Base-by-base conservation (phyloP, 2,797 vertebrate species). In the Percopsis omiscomaycus region DNA sequence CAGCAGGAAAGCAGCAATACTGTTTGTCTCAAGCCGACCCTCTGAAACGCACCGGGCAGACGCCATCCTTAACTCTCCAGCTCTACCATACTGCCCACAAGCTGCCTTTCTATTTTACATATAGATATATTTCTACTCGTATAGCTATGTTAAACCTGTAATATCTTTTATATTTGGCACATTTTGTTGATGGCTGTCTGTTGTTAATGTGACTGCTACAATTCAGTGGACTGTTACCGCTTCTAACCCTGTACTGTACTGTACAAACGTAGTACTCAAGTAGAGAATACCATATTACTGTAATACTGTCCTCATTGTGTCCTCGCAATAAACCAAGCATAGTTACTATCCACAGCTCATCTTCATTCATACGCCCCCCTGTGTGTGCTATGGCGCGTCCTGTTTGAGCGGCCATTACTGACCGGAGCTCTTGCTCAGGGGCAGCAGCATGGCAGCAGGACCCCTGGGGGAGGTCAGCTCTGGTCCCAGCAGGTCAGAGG, bases 1-100 rank as follows among this genome's bases (percentile, higher is more conserved):
- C 63, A 99, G 92, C 83, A 99, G 91, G 82, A 97, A 99, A 27
- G 96, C 96, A 0, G 97, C 96, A 11, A 97, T 92, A 0, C 89
- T 92, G 73, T 98, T 99, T 80, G 84, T 94, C 88, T 98, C 95
- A 78, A 99, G 89, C 55, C 95, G 89, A 75, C 91, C 90, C 89
- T 98, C 97, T 99, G 89, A 71, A 59, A 27, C 1, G 57, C 2
- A 66, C 29, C 73, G 46, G 59, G 71, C 78, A 81, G 11, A 58
- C 64, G 27, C 29, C 55, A 81, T 4, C 69, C 74, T 69, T 8
- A 78, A 56, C 30, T 27, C 66, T 58, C 47, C 61, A 59, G 59
- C 69, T 49, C 83, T 86, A 77, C 83, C 71, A 71, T 73, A 49
- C 68, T 55, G 75, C 45, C 63, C 71, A 62, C 68, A 76, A 30